Evolutionary conservation across 2,113 vertebrate species (phyloP).

Genomic region (Notothenia coriiceps): DNA sequence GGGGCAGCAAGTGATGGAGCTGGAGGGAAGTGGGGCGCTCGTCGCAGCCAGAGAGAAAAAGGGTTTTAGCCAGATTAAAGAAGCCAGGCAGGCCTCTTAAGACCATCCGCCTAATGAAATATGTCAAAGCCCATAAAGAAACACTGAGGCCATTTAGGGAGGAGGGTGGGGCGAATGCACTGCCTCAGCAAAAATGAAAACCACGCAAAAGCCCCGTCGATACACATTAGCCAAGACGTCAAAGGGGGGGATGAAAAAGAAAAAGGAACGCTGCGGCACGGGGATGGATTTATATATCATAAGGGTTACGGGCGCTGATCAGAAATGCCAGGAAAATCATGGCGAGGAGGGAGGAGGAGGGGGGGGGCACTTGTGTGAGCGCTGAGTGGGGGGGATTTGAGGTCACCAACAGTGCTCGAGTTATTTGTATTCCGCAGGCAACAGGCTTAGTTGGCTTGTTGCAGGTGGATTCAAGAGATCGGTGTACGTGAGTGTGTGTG

Average conservation of each 20-base stretch:
- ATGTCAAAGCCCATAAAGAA: slow-evolving; percentile 95
- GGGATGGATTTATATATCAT: slow-evolving; percentile 70
- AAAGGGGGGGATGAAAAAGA: slow-evolving; percentile 21
- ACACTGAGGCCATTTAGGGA: slow-evolving; percentile 87
- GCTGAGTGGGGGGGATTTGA: slow-evolving; percentile 61
- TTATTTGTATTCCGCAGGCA: slow-evolving; percentile 63
- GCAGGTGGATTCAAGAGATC: slow-evolving; percentile 59
- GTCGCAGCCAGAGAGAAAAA: slow-evolving; percentile 64
- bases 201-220: slow-evolving; percentile 91
- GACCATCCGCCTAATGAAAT: slow-evolving; percentile 97
- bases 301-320: slow-evolving; percentile 31
- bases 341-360: background rate
- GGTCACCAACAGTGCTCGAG: slow-evolving; percentile 30
- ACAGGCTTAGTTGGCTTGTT: slow-evolving; percentile 44
- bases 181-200: slow-evolving; percentile 75
- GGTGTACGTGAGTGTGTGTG: background rate
- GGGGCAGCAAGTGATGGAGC: slow-evolving; percentile 43
- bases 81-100: slow-evolving; percentile 89
- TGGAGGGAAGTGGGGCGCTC: slow-evolving; percentile 50
- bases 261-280: slow-evolving; percentile 24
- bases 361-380: slow-evolving; percentile 57
- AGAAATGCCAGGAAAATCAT: slow-evolving; percentile 57
- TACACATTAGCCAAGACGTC: slow-evolving; percentile 87
- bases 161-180: slow-evolving; percentile 82
- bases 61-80: slow-evolving; percentile 93